A percentile compares a stretch with the other conserved stretches of the same genome.
Conservation (phyloP, 2,797 vertebrate species). For the Decapterus maruadsi region DNA sequence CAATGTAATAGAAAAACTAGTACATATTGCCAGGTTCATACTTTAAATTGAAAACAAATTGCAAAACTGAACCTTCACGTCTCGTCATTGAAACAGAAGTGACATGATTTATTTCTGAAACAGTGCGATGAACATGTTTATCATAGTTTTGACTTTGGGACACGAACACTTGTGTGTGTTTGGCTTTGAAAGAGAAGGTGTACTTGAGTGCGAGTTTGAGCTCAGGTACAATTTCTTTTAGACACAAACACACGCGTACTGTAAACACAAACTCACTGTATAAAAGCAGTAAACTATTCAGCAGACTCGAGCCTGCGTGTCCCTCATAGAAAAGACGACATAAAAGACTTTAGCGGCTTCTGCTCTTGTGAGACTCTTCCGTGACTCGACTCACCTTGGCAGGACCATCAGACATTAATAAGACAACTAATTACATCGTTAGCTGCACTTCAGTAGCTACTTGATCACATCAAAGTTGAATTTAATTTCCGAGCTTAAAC, state of each 20-base stretch:
- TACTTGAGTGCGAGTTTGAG: constrained; percentile 18
- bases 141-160: constrained; percentile 29
- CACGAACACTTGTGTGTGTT: constrained; percentile 3
- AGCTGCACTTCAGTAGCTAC: constrained; percentile 51
- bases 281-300: constrained; percentile 53
- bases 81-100: background rate
- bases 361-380: constrained; percentile 46
- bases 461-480: constrained; percentile 39
- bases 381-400: constrained; percentile 69
- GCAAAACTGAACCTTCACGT: background rate
- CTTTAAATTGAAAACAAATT: background rate
- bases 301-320: constrained; percentile 11
- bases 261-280: constrained; percentile 38
- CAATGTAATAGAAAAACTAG: background rate
- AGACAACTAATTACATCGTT: constrained; percentile 58
- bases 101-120: constrained; percentile 11
- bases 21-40: background rate
- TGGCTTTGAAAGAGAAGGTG: constrained; percentile 2
- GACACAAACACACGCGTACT: background rate
- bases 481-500: constrained; percentile 42
- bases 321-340: constrained; percentile 43
- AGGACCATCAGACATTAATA: constrained; percentile 50
- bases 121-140: constrained; percentile 22
- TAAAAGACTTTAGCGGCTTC: constrained; percentile 47
- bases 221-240: background rate